phyloP scores from a whole-genome alignment of 2,113 vertebrate species.

The Axis porcinus region DNA sequence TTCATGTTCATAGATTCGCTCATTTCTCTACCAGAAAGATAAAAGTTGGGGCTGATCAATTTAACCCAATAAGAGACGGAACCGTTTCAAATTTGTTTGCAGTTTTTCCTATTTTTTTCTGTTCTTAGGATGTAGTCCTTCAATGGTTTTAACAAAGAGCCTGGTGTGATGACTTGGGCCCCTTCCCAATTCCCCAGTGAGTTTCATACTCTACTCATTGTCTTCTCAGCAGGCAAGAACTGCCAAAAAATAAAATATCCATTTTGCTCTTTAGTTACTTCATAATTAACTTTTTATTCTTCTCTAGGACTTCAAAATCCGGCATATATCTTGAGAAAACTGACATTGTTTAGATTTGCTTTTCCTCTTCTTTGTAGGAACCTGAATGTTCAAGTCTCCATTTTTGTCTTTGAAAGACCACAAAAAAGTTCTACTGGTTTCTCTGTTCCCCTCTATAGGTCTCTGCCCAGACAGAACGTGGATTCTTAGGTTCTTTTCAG shows the following conservation, averaged over 20 bases:
- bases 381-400: not conserved
- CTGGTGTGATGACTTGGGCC: not conserved
- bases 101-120: not conserved
- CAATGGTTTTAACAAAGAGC: not conserved
- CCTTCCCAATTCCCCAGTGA: rapidly evolving
- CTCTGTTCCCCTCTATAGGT: not conserved
- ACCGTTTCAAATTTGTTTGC: not conserved
- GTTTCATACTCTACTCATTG: not conserved
- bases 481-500: not conserved
- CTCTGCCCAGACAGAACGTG: not conserved
- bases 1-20: not conserved
- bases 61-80: not conserved
- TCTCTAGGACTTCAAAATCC: not conserved
- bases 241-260: not conserved
- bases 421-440: not conserved
- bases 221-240: not conserved
- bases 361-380: not conserved
- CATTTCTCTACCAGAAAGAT: not conserved
- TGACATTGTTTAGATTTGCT: not conserved
- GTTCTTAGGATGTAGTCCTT: not conserved
- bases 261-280: not conserved
- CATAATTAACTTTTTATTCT: not conserved
- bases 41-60: not conserved
- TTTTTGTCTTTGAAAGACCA: not conserved
- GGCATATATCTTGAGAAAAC: not conserved